Conservation (phyloP, 2,888 invertebrate genomes). For the Erpobdella octoculata region DNA sequence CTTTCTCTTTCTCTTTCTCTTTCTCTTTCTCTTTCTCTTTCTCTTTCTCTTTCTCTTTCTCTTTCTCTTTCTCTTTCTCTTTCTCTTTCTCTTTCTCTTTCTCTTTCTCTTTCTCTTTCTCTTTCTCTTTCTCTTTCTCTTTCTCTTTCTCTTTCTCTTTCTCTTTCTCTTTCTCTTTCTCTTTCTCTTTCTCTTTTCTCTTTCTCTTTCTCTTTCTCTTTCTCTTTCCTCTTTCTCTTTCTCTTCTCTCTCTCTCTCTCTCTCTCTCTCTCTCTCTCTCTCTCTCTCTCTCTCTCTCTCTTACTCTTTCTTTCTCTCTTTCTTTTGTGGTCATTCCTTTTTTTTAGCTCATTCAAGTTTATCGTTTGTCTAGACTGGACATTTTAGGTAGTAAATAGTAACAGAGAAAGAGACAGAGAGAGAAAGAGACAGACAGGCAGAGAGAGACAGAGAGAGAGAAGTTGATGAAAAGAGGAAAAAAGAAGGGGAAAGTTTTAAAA, state of each 20-base stretch:
- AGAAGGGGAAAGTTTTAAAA: no score
- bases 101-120: constrained; percentile 1
- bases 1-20: constrained; percentile 1
- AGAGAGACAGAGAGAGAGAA: no score
- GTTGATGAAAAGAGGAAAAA: no score
- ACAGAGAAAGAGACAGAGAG: no score
- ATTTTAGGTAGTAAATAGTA: no score
- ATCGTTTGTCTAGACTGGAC: no score
- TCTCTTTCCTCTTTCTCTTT: no score
- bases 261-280: constrained; percentile 1
- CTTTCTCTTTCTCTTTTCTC: constrained; percentile 1
- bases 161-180: constrained; percentile 1
- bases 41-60: not conserved
- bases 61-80: constrained; percentile 1
- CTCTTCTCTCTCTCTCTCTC: no score
- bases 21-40: not conserved
- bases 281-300: no score
- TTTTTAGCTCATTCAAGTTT: no score
- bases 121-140: constrained; percentile 1
- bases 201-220: not conserved
- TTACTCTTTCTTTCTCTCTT: no score
- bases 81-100: not conserved
- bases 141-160: not conserved
- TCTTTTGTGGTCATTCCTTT: not conserved
- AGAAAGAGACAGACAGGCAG: no score